Base-by-base conservation (phyloP, 2,113 vertebrate species). In the Pteronura brasiliensis region DNA sequence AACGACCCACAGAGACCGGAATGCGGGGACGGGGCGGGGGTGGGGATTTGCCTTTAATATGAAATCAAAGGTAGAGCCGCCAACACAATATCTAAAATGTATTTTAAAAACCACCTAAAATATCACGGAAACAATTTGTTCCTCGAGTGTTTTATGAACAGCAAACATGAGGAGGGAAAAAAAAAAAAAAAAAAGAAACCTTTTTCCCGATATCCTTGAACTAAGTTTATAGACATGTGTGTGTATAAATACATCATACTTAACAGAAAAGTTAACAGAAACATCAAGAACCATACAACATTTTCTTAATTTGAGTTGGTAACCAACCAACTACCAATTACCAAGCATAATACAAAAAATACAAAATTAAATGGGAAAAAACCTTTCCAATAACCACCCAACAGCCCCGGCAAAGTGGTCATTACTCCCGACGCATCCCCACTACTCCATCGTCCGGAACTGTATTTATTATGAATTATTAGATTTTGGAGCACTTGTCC, bases 21-120 rank as follows among this genome's bases (percentile, higher is more conserved):
- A 42, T 12, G 6, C 67, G 3, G 29, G 52, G 44, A 12, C 4
- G 65, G 3, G 20, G n/a, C n/a, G n/a, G 34, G 36, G 29, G 0
- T 7, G 0, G 39, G 55, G 29, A 36, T 15, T 27, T 0, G 0
- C 63, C 74, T 49, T 90, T 36, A 77, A 69, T 87, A 92, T 39
- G 36, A 88, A 85, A 80, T 74, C 25, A 85, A 93, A 88, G 65
- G 36, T 6, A 0, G 42, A 1, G 20, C 7, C 8, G 90, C 39
- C 65, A 80, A 74, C 90, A 90, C 84, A 57, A 63, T 92, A 88
- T 69, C 95, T 82, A 55, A 90, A 95, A 88, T 95, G 83, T 96
- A 96, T 81, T 92, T 90, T 82, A 85, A 94, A 97, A 80, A 86
- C 63, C 84, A 93, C 90, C 97, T 34, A 77, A 91, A 96, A 95